phyloP scores from a whole-genome alignment of 1,140 invertebrate genomes.

The Linepithema humile region DNA sequence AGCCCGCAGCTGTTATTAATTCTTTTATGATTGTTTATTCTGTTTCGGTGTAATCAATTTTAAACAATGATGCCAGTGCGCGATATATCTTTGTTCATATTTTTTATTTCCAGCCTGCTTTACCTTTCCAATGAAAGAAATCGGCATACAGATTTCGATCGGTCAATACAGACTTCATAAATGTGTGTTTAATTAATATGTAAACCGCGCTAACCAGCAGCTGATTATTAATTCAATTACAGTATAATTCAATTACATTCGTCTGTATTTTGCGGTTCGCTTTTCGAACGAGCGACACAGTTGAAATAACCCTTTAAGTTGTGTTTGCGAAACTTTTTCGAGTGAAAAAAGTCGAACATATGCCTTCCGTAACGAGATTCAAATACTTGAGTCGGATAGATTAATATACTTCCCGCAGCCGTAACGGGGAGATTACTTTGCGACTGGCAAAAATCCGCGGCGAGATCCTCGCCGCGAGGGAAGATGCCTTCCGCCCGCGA shows the following conservation, averaged over 20 bases:
- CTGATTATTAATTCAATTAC: slow-evolving; percentile 10
- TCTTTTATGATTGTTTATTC: slow-evolving; percentile 5
- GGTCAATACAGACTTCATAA: neutral
- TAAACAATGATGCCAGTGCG: neutral
- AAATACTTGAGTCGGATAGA: neutral
- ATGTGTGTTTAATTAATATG: neutral
- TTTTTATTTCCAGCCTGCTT: neutral
- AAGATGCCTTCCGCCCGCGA: slow-evolving; percentile 9
- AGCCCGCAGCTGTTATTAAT: neutral
- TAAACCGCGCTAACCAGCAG: neutral
- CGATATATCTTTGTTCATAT: neutral
- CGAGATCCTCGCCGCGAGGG: slow-evolving; percentile 9
- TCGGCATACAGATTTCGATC: neutral
- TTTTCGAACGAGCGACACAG: neutral
- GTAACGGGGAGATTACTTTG: neutral
- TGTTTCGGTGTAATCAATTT: neutral
- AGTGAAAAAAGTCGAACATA: neutral
- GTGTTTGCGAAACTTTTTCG: neutral
- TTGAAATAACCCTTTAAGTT: neutral
- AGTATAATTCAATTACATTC: neutral
- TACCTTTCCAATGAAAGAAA: neutral
- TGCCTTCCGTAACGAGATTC: neutral
- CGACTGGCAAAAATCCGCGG: neutral
- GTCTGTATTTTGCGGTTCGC: neutral
- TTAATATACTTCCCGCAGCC: neutral